A percentile compares a stretch with the other conserved stretches of the same genome.
These are phyloP conservation scores for Enchytraeus crypticus DNA, from an alignment of 2,888 invertebrate species.

Conservation along the genomic window DNA sequence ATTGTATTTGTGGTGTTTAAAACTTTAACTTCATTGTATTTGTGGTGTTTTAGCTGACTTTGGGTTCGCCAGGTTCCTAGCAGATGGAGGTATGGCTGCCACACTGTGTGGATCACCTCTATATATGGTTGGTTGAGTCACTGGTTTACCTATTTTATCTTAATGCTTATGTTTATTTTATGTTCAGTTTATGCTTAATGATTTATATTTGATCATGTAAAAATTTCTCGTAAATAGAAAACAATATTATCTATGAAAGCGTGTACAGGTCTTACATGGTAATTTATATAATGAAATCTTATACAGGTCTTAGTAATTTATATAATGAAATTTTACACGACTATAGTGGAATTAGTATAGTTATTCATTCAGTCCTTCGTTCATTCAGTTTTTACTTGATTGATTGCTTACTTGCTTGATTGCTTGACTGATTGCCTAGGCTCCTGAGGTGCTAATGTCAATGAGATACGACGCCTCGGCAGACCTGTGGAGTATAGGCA, in stretches of 20 bases:
- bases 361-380: no score
- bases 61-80: slow-evolving; percentile 94
- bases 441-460: slow-evolving; percentile 98
- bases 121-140: slow-evolving; percentile 76
- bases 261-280: not conserved
- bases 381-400: no score
- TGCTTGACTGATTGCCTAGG: slow-evolving; percentile 59
- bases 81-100: slow-evolving; percentile 98
- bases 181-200: not conserved
- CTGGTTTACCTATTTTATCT: not conserved
- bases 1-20: no score
- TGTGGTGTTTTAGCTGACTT: slow-evolving; percentile 70
- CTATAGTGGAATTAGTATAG: no score
- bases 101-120: slow-evolving; percentile 98
- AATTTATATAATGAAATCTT: not conserved
- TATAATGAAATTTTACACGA: no score
- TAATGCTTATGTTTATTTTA: not conserved
- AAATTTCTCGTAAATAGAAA: not conserved
- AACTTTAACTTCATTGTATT: not conserved
- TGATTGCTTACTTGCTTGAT: no score
- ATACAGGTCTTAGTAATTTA: no score
- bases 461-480: slow-evolving; percentile 97
- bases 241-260: not conserved
- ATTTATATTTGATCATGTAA: not conserved
- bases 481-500: slow-evolving; percentile 96